phyloP scores from a whole-genome alignment of 1,140 invertebrate genomes.

The Hypsibius dujardini region DNA sequence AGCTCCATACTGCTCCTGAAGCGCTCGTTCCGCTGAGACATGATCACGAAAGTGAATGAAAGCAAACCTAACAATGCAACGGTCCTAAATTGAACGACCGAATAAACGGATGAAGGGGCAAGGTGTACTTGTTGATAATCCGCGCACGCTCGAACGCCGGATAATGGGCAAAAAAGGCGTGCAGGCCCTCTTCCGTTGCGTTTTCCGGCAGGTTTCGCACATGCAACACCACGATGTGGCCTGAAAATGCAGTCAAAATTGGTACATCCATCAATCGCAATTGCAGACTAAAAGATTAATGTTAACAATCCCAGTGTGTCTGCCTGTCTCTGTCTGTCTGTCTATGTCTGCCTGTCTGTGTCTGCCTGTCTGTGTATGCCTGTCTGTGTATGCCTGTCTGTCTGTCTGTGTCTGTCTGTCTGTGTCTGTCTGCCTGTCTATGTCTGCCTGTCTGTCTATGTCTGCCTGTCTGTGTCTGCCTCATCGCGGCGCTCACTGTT shows the following conservation, averaged over 20 bases:
- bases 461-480: no score
- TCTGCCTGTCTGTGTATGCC: no score
- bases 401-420: no score
- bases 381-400: no score
- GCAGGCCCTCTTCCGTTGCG: not conserved
- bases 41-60: conserved; percentile 6
- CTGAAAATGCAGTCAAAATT: not conserved
- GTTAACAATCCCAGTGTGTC: not conserved
- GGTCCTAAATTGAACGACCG: not conserved
- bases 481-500: not conserved
- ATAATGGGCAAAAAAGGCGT: not conserved
- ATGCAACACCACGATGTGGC: not conserved
- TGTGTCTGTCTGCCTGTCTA: no score
- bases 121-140: not conserved
- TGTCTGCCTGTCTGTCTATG: no score
- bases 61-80: conserved; percentile 1
- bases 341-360: no score
- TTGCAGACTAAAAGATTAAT: not conserved
- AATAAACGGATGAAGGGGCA: not conserved
- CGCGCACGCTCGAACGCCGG: not conserved
- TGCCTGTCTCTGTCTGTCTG: not conserved
- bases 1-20: not conserved
- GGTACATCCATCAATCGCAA: not conserved
- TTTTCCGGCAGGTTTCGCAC: conserved; percentile 1
- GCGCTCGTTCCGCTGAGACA: not conserved